Evolutionary conservation across 2,888 invertebrate species (phyloP), one percentile per base, ranked within the genome.

Genomic region (Tipula lateralis): DNA sequence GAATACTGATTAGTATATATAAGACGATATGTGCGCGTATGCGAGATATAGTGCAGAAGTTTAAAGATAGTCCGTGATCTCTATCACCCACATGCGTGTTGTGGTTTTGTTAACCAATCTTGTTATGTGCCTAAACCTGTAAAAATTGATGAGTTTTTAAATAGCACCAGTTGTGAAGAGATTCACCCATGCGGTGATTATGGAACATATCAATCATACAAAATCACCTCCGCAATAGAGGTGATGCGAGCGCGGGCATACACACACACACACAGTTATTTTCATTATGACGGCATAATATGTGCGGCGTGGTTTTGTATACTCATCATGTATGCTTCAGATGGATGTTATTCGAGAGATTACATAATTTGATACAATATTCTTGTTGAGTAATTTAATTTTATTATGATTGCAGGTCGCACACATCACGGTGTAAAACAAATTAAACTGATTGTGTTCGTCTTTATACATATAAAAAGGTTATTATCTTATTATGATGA

Each of bases 111-210:
- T 36, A 36, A 36, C 3, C 9, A 39, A 50, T 66, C 66, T 24
- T 66, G 66, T 66, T 66, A 66, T 66, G 24, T 66, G 32, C 66
- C 24, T 66, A 66, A 66, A 66, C 66, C 66, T 66, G 66, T 66
- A 66, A 66, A 66, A 66, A 66, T 66, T 66, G 66, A 66, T 66
- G 66, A 66, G 66, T 66, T 66, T 66, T 66, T 66, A 66, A 66
- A 66, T 66, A 44, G 44, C 9, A 19, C 24, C 66, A 16, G 44
- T 13, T 44, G n/a, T 32, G 32, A 32, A 32, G 5, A 66, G 66
- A 66, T 66, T 24, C 19, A 66, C 66, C 66, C 24, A 9, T 24
- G n/a, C n/a, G 66, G 66, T 66, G 66, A 66, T 66, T 66, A 66
- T 24, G 66, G 24, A 66, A 66, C 66, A 66, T 66, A 66, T 66